Base-by-base conservation (phyloP, 2,797 vertebrate genomes). In the Ctenochaetus hawaiiensis region DNA sequence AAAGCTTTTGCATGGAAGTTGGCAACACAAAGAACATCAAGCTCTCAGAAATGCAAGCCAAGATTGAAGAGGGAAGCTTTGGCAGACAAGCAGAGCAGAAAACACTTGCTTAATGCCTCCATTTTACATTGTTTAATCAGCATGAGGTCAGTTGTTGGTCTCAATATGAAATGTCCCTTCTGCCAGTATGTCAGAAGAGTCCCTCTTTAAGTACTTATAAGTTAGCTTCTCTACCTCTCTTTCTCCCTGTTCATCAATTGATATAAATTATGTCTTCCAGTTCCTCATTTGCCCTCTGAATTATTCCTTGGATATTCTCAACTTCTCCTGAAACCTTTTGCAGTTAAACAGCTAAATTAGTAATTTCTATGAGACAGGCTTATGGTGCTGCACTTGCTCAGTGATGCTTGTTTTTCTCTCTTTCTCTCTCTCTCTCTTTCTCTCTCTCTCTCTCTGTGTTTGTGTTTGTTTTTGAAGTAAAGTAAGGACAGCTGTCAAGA, bases 51-150 rank as follows among this genome's bases (percentile, higher is more conserved):
- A 87, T 57, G 61, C 57, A 75, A 78, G 86, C 81, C 85, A 89
- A 83, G 48, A 87, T 59, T 82, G 75, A 87, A 72, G 62, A 45
- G 69, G 67, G 54, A 69, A 57, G 73, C 54, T 65, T 84, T 90
- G 90, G 89, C 87, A 88, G 78, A 56, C 26, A n/a, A 64, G 72
- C 70, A 75, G 53, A 80, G 75, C 64, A 86, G 78, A 84, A 83
- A 87, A 88, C 87, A 89, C 83, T 91, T 86, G 77, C 76, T 70
- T 84, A 87, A 91, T 89, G 81, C 82, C 59, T 84, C 58, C 13
- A 72, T 69, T 82, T 86, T 78, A 78, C 67, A 76, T 81, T 84
- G 83, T 84, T 87, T 83, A 77, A 86, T 80, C 75, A 79, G 74
- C 78, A 87, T 67, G 58, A 81, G 83, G 82, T 89, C 74, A 80